Percentiles rank a stretch among this genome's conserved stretches.
These are phyloP conservation scores for Takifugu rubripes DNA, from an alignment of 2,797 vertebrate species.

Conservation along the genomic window DNA sequence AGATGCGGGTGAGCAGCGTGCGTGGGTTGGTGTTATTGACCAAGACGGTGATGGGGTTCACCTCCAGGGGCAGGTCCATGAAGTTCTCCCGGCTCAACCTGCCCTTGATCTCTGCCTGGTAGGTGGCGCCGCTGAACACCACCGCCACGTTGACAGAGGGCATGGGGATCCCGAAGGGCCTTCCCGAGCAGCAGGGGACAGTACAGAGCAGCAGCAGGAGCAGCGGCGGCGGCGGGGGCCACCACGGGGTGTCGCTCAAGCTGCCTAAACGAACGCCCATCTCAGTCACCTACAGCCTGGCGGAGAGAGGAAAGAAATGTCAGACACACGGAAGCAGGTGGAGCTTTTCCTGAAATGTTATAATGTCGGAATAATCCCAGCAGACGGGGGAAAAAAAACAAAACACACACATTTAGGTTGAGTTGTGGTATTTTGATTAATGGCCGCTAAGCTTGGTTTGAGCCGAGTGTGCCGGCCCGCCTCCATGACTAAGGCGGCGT, in stretches of 20 bases:
- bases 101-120: constrained; percentile 83
- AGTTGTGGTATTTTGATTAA: constrained; percentile 43
- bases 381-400: constrained; percentile 3
- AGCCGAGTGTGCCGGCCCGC: constrained; percentile 15
- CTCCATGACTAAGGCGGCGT: constrained; percentile 31
- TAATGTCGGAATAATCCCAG: constrained; percentile 46
- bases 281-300: constrained; percentile 80
- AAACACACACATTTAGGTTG: constrained; percentile 25
- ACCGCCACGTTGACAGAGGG: constrained; percentile 89
- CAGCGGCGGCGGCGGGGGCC: constrained; percentile 59
- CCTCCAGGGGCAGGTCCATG: constrained; percentile 92
- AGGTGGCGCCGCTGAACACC: constrained; percentile 89
- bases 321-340: constrained; percentile 11
- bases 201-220: constrained; percentile 60
- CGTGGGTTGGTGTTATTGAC: constrained; percentile 95
- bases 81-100: constrained; percentile 90
- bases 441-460: constrained; percentile 44
- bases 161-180: constrained; percentile 70
- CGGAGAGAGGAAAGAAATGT: constrained; percentile 14
- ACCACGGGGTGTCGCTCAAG: constrained; percentile 74
- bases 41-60: constrained; percentile 89
- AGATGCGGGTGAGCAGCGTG: constrained; percentile 90
- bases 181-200: constrained; percentile 55
- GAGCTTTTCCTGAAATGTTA: constrained; percentile 33
- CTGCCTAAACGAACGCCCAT: constrained; percentile 77